Conservation (phyloP, 30 jellyfish, hydroid and myxozoan genomes). For the Turritopsis rubra region DNA sequence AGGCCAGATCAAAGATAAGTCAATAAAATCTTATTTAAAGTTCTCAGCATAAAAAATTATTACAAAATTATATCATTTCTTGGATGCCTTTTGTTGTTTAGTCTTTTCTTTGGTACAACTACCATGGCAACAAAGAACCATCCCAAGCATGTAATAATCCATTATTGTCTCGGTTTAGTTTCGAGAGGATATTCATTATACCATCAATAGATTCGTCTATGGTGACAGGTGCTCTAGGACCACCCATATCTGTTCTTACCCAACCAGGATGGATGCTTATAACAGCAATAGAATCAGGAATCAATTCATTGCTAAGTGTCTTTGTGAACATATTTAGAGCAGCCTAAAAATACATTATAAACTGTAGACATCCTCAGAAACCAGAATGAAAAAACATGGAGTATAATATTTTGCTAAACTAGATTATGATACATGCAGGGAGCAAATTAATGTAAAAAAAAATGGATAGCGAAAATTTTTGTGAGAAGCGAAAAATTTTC, state of each 20-base stretch:
- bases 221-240: conserved; percentile 52
- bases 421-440: too few species aligned
- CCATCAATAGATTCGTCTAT: conserved; percentile 49
- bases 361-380: too few species aligned
- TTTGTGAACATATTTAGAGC: conserved; percentile 86
- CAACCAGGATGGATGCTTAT: conserved; percentile 80
- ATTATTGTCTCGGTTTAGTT: conserved; percentile 47
- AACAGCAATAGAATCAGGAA: conserved; percentile 53
- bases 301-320: conserved; percentile 71
- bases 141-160: conserved; percentile 33
- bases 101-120: not conserved
- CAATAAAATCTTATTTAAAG: too few species aligned
- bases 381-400: too few species aligned
- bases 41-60: too few species aligned
- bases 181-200: conserved; percentile 40
- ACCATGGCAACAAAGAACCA: conserved; percentile 19
- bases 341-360: conserved; percentile 26
- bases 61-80: too few species aligned
- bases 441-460: not conserved
- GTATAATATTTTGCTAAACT: too few species aligned
- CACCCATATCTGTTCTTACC: conserved; percentile 93
- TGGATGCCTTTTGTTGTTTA: too few species aligned
- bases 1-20: too few species aligned
- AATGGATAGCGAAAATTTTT: not conserved
- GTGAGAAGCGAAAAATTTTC: too few species aligned